phyloP scores from a whole-genome alignment of 2,797 vertebrate genomes.

The Alosa sapidissima region DNA sequence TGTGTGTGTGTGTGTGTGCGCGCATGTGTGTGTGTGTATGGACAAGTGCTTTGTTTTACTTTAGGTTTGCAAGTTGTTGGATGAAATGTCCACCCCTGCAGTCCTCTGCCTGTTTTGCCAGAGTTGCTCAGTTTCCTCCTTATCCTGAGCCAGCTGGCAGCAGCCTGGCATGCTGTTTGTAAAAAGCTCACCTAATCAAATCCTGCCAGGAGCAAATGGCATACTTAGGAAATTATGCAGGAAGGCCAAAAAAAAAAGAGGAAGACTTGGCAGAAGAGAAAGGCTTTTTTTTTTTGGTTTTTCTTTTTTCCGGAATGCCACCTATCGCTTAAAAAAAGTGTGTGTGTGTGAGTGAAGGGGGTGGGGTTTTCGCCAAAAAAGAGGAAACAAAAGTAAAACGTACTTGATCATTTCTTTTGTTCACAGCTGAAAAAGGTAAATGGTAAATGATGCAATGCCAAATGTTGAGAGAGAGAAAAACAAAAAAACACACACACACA shows the following conservation, averaged over 20 bases:
- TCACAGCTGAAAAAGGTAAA: background rate
- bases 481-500: slow-evolving; percentile 23
- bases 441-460: background rate
- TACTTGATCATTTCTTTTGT: slow-evolving; percentile 42
- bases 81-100: background rate
- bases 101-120: background rate
- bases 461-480: background rate
- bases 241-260: slow-evolving; percentile 51
- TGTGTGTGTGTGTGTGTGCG: slow-evolving; percentile 43
- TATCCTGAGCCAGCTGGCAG: slow-evolving; percentile 55
- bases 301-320: slow-evolving; percentile 43
- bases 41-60: slow-evolving; percentile 79
- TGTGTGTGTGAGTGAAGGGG: too few species aligned
- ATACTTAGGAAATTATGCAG: slow-evolving; percentile 62
- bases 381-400: slow-evolving; percentile 30
- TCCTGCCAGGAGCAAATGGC: slow-evolving; percentile 66
- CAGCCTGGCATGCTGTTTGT: slow-evolving; percentile 67
- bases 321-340: slow-evolving; percentile 31
- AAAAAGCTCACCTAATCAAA: slow-evolving; percentile 69
- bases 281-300: slow-evolving; percentile 63
- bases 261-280: slow-evolving; percentile 70
- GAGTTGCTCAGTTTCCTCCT: background rate
- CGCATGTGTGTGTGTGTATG: slow-evolving; percentile 51
- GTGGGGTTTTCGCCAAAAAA: slow-evolving; percentile 29
- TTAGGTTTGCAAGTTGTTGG: slow-evolving; percentile 56